These are phyloP conservation scores for Hyles lineata DNA, from an alignment of 2,888 invertebrate genomes.

Conservation along the genomic window DNA sequence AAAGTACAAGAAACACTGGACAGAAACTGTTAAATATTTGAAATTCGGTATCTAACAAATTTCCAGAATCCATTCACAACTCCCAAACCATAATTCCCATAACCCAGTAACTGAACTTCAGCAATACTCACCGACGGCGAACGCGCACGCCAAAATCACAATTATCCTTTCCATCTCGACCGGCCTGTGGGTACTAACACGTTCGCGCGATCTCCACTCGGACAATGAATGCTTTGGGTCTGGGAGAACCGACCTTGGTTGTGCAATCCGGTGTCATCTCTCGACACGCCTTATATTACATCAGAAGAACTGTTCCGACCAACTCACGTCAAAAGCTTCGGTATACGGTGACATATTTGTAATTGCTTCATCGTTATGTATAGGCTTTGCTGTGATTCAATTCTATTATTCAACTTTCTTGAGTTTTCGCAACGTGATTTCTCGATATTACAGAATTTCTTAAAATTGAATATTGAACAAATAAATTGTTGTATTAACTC, in stretches of 20 bases:
- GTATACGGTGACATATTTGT: conserved; percentile 1
- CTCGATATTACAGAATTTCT: neutral
- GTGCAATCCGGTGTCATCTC: conserved; percentile 67
- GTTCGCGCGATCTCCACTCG: conserved; percentile 64
- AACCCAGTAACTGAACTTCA: neutral
- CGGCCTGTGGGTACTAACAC: conserved; percentile 55
- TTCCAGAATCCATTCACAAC: no score
- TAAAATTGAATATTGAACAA: no score
- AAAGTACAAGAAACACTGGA: no score
- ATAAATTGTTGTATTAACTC: no score
- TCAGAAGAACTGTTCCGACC: conserved; percentile 38
- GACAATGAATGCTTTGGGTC: conserved; percentile 61
- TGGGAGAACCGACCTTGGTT: conserved; percentile 70
- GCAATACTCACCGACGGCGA: conserved; percentile 69
- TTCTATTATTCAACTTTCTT: conserved; percentile 2
- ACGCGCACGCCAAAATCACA: conserved; percentile 68
- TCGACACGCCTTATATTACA: conserved; percentile 60
- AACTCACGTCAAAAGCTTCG: conserved; percentile 35
- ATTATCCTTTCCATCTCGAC: conserved; percentile 68
- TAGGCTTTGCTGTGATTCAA: neutral
- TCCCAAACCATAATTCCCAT: neutral
- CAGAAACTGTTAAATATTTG: no score
- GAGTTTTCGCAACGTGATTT: neutral
- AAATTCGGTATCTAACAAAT: no score
- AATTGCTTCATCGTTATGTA: neutral